Percentiles rank a stretch among this genome's conserved stretches.
Evolutionary conservation across 1,140 invertebrate genomes (phyloP).

Genomic region (Telenomus remus): DNA sequence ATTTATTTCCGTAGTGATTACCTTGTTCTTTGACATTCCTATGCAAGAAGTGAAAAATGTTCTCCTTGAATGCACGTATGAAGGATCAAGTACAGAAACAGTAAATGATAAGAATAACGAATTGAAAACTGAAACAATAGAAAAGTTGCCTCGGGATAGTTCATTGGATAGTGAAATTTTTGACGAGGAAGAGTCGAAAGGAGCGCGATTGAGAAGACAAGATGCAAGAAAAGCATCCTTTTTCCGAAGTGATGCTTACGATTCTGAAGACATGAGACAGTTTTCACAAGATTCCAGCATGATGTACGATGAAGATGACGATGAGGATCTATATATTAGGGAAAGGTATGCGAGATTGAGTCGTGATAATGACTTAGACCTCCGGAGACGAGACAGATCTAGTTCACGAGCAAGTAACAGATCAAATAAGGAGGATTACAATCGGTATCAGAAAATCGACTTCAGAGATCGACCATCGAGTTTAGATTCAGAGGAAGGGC

Average conservation of each 20-base stretch:
- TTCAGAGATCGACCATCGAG: conserved; percentile 53
- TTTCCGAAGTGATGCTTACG: conserved; percentile 54
- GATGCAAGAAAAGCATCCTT: conserved; percentile 51
- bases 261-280: conserved; percentile 45
- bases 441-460: conserved; percentile 35
- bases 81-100: conserved; percentile 27
- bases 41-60: conserved; percentile 76
- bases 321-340: conserved; percentile 35
- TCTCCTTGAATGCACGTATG: conserved; percentile 67
- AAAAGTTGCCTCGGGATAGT: conserved; percentile 12
- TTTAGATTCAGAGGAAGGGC: conserved; percentile 58
- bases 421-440: conserved; percentile 46
- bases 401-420: conserved; percentile 54
- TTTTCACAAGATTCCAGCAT: conserved; percentile 24
- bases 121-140: conserved; percentile 2
- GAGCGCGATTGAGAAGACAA: conserved; percentile 39
- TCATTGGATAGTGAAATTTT: conserved; percentile 28
- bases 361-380: conserved; percentile 44
- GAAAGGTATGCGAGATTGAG: conserved; percentile 22
- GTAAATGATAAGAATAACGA: conserved; percentile 23
- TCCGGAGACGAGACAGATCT: conserved; percentile 56
- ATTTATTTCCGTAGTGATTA: conserved; percentile 68
- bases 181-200: conserved; percentile 34
- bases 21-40: conserved; percentile 76
- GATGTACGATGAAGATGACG: conserved; percentile 31